These are phyloP conservation scores for Drosophila picticornis DNA, from an alignment of 2,888 invertebrate species.

Conservation along the genomic window DNA sequence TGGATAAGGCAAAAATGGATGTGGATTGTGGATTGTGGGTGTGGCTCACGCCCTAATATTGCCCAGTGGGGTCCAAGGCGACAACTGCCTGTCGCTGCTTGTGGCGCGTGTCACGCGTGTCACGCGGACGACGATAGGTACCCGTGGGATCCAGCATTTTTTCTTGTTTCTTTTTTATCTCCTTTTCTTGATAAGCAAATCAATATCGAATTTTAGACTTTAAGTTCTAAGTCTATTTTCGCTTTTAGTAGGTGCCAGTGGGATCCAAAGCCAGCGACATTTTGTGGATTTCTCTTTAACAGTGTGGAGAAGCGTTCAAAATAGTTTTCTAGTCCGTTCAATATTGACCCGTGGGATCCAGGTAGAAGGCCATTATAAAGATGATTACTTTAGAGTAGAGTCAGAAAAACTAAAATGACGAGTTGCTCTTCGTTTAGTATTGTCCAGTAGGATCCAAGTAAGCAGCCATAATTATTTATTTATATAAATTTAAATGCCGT, in stretches of 20 bases:
- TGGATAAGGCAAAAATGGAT: constrained; percentile 75
- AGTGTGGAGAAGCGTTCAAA: background rate
- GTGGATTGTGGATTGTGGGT: constrained; percentile 32
- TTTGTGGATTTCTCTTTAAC: constrained; percentile 41
- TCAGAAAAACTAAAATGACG: constrained; percentile 4
- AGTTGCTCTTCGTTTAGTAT: constrained; percentile 65
- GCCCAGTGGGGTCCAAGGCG: constrained; percentile 84
- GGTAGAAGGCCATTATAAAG: constrained; percentile 78
- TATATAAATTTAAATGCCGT: constrained; percentile 35
- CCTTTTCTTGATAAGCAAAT: background rate
- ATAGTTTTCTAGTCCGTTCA: constrained; percentile 39
- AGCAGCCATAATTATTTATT: constrained; percentile 73
- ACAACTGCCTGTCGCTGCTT: constrained; percentile 51
- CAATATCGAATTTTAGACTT: background rate
- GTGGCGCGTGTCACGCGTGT: constrained; percentile 72
- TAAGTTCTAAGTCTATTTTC: background rate
- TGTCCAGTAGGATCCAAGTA: constrained; percentile 85
- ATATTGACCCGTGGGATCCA: constrained; percentile 85
- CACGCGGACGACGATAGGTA: constrained; percentile 83
- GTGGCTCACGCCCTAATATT: constrained; percentile 72
- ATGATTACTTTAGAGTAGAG: background rate
- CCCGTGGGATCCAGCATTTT: constrained; percentile 84
- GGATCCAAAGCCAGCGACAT: constrained; percentile 84
- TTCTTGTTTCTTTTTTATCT: background rate
- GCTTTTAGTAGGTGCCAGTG: constrained; percentile 83